Percentiles rank a stretch among this genome's conserved stretches.
Evolutionary conservation across 2,888 invertebrate species (phyloP).

Genomic region (Latrodectus hesperus): DNA sequence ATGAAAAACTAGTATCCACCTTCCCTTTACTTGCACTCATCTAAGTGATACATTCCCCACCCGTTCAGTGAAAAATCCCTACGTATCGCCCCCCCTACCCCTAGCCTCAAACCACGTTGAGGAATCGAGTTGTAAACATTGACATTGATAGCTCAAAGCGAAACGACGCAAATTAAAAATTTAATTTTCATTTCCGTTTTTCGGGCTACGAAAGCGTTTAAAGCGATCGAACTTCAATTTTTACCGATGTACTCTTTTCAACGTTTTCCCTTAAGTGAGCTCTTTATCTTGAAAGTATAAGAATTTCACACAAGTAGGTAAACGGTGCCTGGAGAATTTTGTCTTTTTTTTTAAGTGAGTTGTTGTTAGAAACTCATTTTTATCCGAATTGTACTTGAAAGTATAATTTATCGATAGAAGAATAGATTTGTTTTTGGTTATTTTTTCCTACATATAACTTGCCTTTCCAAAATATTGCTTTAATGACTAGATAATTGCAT

Average conservation of each 20-base stretch:
- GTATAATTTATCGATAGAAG: neutral
- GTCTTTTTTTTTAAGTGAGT: constrained; percentile 9
- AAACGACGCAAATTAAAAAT: constrained; percentile 67
- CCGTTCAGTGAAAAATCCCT: neutral
- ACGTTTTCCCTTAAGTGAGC: constrained; percentile 9
- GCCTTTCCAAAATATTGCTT: no score
- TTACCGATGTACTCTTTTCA: constrained; percentile 28
- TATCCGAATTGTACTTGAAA: no score
- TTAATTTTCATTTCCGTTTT: constrained; percentile 67
- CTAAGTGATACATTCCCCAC: constrained; percentile 61
- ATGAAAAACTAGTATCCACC: constrained; percentile 65
- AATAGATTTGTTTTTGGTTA: neutral
- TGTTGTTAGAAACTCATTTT: neutral
- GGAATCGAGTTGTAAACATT: constrained; percentile 61
- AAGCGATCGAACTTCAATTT: constrained; percentile 57
- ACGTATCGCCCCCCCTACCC: neutral
- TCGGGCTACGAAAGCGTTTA: constrained; percentile 62
- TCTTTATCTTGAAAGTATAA: neutral
- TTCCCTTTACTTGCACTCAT: constrained; percentile 36
- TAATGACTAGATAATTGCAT: no score
- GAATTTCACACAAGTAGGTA: neutral
- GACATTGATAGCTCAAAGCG: constrained; percentile 55
- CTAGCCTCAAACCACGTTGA: constrained; percentile 4
- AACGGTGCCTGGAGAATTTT: constrained; percentile 47
- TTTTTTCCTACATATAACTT: no score